Evolutionary conservation across 1,140 invertebrate genomes (phyloP), one percentile per base, ranked within the genome.

Genomic region (Nephotettix cincticeps): DNA sequence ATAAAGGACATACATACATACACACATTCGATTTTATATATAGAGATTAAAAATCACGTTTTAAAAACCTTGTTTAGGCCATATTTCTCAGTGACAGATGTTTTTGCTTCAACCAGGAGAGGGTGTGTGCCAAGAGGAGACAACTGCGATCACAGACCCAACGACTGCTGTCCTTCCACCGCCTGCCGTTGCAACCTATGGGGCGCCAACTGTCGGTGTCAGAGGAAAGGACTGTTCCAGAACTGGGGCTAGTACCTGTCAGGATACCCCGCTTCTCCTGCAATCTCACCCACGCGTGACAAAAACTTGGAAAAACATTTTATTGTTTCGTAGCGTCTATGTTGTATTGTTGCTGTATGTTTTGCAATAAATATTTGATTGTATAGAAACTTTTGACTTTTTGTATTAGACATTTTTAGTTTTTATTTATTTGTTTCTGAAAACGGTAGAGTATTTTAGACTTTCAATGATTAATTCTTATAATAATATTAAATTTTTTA

Each of bases 131-230:
- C 86, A 73, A 87, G 92, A 58, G 90, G 89, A 0, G 90, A 90
- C 47, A 91, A 90, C 79, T 96, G 93, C 81, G 93, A 95, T 81
- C 90, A 93, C 80, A 85, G 92, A 45, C 90, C 90, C 0, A 90
- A 91, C 64, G 92, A 93, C 80, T 95, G 93, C 84, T 95, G 93
- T 83, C 89, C 90, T 81, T 91, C 88, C 75, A 91, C 90, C 70
- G 90, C 92, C 28, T 96, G 93, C 83, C 86, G 93, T 36, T 95
- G 93, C 85, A 95, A 95, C 81, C 85, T 95, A 4, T 96, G 93
- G 93, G 93, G 93, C 27, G 89, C 90, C 75, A 96, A 95, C 83
- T 96, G 93, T 81, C 87, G 90, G 74, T 96, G 93, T 81, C 92
- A 95, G 81, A 87, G 93, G 73, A 89, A 92, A 86, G 93, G 93